A percentile compares a stretch with the other conserved stretches of the same genome.
These are phyloP conservation scores for Rostratula benghalensis DNA, from an alignment of 2,113 vertebrate genomes.

Conservation along the genomic window DNA sequence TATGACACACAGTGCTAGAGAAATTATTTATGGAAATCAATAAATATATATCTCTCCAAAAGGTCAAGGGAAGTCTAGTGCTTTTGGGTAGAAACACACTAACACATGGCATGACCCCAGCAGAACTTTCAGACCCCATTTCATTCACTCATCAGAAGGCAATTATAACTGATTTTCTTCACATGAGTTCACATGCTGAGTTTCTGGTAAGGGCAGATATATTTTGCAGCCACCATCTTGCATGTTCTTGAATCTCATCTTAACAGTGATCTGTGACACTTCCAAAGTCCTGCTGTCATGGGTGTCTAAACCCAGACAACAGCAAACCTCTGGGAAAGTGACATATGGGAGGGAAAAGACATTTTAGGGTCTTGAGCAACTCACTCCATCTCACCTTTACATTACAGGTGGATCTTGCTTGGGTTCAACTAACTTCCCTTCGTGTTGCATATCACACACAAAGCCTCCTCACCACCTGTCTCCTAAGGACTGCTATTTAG, in stretches of 20 bases:
- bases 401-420: background rate
- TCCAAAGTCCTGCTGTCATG: background rate
- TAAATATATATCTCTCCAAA: background rate
- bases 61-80: background rate
- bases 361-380: background rate
- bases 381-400: background rate
- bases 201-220: background rate
- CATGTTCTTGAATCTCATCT: background rate
- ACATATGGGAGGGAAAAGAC: background rate
- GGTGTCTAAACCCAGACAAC: background rate
- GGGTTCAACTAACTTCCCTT: background rate
- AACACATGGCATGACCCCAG: rapidly evolving
- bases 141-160: rapidly evolving
- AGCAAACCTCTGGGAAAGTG: background rate
- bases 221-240: background rate
- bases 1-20: background rate
- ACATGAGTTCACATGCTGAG: background rate
- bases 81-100: background rate
- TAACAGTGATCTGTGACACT: background rate
- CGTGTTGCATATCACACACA: background rate
- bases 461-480: background rate
- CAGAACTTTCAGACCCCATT: background rate
- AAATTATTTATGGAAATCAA: background rate
- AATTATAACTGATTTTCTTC: background rate
- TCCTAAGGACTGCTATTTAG: rapidly evolving